phyloP scores from a whole-genome alignment of 2,888 invertebrate species.

The Nemoura dubitans region DNA sequence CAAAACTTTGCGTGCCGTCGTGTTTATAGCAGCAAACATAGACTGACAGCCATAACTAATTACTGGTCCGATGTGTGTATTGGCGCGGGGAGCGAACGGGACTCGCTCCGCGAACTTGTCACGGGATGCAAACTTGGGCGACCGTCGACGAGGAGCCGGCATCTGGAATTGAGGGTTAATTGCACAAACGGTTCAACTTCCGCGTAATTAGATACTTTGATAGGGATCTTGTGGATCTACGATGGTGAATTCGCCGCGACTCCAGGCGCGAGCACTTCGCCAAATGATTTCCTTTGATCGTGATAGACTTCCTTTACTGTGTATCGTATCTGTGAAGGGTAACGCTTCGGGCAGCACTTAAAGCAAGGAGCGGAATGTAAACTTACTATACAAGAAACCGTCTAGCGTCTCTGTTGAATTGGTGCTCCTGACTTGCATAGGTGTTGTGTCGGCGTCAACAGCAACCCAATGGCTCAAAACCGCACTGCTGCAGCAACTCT shows the following conservation, averaged over 20 bases:
- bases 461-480: constrained; percentile 32
- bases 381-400: constrained; percentile 13
- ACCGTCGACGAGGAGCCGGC: background rate
- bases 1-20: too few relatives aligned
- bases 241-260: background rate
- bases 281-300: background rate
- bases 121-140: background rate
- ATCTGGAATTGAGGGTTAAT: background rate
- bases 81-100: background rate
- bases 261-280: background rate
- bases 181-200: background rate
- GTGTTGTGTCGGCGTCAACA: constrained; percentile 52
- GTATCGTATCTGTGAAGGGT: too few relatives aligned
- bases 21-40: too few relatives aligned
- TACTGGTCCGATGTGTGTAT: too few relatives aligned
- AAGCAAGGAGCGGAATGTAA: background rate
- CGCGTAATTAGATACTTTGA: background rate
- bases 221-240: background rate
- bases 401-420: background rate
- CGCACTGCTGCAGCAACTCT: constrained; percentile 43
- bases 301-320: too few relatives aligned
- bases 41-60: too few relatives aligned
- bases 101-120: background rate
- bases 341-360: too few relatives aligned
- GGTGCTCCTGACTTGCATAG: constrained; percentile 46